Conservation (phyloP, 2,113 vertebrate species). For the Australoheros scitulus region DNA sequence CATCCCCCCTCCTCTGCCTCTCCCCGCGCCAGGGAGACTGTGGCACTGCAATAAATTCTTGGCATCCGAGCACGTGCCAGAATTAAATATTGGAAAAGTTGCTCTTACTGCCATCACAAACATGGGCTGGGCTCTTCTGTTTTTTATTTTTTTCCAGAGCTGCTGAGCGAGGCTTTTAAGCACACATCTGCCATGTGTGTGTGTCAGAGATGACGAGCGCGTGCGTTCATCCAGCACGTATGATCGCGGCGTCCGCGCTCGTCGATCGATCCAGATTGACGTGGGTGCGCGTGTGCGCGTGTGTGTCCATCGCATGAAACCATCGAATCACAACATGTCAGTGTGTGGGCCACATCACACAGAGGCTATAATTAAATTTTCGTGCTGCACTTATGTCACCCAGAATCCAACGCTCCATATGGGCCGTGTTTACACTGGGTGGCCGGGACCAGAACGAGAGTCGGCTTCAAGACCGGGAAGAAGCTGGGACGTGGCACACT, state of each 20-base stretch:
- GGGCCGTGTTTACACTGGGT: constrained; percentile 71
- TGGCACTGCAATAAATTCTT: constrained; percentile 73
- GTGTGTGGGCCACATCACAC: constrained; percentile 75
- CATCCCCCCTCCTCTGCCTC: not conserved
- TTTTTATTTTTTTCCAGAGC: constrained; percentile 47
- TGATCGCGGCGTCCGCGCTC: constrained; percentile 4
- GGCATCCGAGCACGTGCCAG: constrained; percentile 63
- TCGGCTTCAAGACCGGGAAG: constrained; percentile 18
- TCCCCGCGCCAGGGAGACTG: constrained; percentile 55
- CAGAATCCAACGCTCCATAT: constrained; percentile 68
- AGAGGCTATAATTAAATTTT: constrained; percentile 71
- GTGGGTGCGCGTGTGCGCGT: constrained; percentile 24
- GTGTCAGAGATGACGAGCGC: constrained; percentile 17
- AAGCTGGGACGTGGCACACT: constrained; percentile 54
- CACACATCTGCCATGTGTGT: constrained; percentile 49
- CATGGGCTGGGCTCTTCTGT: constrained; percentile 68
- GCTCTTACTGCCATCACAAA: constrained; percentile 75
- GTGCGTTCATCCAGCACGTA: not conserved
- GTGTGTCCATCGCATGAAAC: constrained; percentile 45
- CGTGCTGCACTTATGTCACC: constrained; percentile 70
- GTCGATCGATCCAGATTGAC: constrained; percentile 36
- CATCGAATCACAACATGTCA: constrained; percentile 72
- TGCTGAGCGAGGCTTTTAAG: not conserved
- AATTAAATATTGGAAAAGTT: constrained; percentile 79
- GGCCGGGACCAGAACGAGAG: constrained; percentile 57